Evolutionary conservation across 2,113 vertebrate genomes (phyloP).

Genomic region (Thamnophis sirtalis): DNA sequence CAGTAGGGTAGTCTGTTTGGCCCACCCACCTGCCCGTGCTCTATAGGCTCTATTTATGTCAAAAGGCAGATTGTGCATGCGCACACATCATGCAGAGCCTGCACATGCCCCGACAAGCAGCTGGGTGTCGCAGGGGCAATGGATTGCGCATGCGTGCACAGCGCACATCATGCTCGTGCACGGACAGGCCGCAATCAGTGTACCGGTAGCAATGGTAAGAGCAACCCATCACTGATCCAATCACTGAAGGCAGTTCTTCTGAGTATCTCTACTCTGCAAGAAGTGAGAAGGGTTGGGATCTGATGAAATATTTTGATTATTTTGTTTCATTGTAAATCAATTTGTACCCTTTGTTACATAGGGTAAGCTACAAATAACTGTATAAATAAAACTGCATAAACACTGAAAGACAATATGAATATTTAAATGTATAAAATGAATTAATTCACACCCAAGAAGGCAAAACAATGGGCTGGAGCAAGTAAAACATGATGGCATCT

Average conservation of each 20-base stretch:
- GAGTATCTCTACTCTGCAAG: not conserved
- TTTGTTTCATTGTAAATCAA: not conserved
- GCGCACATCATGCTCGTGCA: too few species aligned
- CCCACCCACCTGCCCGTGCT: too few species aligned
- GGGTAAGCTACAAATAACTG: not conserved
- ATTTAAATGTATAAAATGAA: not conserved
- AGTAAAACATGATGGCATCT: not conserved
- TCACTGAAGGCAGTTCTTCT: not conserved
- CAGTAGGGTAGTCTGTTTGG: too few species aligned
- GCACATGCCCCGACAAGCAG: too few species aligned
- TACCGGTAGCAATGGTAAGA: too few species aligned
- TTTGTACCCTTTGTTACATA: not conserved
- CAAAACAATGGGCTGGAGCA: not conserved
- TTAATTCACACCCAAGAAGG: not conserved
- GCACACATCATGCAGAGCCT: too few species aligned
- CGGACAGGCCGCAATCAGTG: too few species aligned
- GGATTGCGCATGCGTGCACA: too few species aligned
- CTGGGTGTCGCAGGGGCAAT: too few species aligned
- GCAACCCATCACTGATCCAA: not conserved
- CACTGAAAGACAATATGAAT: not conserved
- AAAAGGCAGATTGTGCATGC: too few species aligned
- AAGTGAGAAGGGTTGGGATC: not conserved
- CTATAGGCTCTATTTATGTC: too few species aligned
- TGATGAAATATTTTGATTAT: not conserved
- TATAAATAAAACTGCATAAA: not conserved